Base-by-base conservation (phyloP, 2,113 vertebrate species). In the Lampris megalopsis region DNA sequence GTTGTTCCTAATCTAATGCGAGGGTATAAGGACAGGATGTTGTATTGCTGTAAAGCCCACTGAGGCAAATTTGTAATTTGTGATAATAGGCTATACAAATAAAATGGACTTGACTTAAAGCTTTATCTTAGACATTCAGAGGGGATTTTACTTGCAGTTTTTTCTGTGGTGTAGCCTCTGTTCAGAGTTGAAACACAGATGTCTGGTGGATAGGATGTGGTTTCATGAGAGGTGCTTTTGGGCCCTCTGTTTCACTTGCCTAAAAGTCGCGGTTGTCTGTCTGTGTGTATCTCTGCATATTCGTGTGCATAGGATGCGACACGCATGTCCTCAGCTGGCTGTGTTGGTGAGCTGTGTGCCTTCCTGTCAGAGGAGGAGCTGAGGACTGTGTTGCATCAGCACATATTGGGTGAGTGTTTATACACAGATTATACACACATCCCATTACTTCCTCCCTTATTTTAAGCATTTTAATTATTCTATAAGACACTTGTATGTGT, bases 291-390 rank as follows among this genome's bases (percentile, higher is more conserved):
- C 43, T 79, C 8, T 60, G 43, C 49, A 57, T 70, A 67, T 1
- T 0, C 50, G 61, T 74, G 67, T 57, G n/a, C 37, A 58, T 81
- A 99, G 98, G 98, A 99, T 79, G 96, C 97, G 57, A 98, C 98
- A 0, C 96, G 98, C 47, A 95, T 98, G 95, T 95, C 97, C 9
- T 96, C 98, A 0, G 98, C 98, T 0, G 98, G 98, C 63, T 99
- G 98, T 79, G 85, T 99, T 11, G 98, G 97, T 45, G 97, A 98
- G 70, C 91, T 99, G n/a, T 98, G 97, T 52, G 96, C 97, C 1
- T 98, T 97, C 68, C 90, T 99, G 86, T 94, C 97, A 0, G 98
- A 99, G 3, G 98, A 99, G 36, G 98, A 99, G 90, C 94, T 99
- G 56, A 89, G 75, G 79, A 71, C 54, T 7, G 89, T 99, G 38